phyloP scores from a whole-genome alignment of 1,140 invertebrate species.

The Plodia interpunctella region DNA sequence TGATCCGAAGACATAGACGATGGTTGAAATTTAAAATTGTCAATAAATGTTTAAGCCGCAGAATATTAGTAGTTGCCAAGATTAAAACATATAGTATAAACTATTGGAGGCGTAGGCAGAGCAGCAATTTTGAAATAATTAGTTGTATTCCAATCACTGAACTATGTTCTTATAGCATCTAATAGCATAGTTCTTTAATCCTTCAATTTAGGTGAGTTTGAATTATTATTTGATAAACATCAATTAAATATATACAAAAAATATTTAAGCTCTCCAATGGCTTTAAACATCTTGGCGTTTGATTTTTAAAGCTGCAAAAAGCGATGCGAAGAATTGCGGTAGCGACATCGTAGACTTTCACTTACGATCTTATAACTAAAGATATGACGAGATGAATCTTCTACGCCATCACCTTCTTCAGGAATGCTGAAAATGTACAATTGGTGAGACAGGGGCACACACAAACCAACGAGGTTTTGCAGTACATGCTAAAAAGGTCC shows the following conservation, averaged over 20 bases:
- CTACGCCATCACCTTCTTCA: conserved; percentile 85
- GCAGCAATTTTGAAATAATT: no score
- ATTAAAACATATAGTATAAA: neutral
- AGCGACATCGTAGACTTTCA: conserved; percentile 34
- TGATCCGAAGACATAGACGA: neutral
- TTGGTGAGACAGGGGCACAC: conserved; percentile 50
- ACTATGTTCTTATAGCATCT: no score
- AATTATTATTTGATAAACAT: no score
- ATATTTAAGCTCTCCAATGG: neutral
- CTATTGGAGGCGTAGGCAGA: neutral
- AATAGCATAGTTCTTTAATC: no score
- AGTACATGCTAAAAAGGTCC: conserved; percentile 18
- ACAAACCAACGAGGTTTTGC: conserved; percentile 37
- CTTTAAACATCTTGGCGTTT: neutral
- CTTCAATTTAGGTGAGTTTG: no score
- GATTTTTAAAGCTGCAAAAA: conserved; percentile 12
- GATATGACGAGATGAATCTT: conserved; percentile 69
- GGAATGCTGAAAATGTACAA: conserved; percentile 82
- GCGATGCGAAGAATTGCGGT: conserved; percentile 28
- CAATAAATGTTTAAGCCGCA: neutral
- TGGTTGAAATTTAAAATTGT: neutral
- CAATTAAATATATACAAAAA: no score
- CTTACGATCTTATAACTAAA: conserved; percentile 79
- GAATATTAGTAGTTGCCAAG: neutral
- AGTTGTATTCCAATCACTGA: no score